These are phyloP conservation scores for Mizuhopecten yessoensis DNA, from an alignment of 1,140 invertebrate genomes.

Conservation along the genomic window DNA sequence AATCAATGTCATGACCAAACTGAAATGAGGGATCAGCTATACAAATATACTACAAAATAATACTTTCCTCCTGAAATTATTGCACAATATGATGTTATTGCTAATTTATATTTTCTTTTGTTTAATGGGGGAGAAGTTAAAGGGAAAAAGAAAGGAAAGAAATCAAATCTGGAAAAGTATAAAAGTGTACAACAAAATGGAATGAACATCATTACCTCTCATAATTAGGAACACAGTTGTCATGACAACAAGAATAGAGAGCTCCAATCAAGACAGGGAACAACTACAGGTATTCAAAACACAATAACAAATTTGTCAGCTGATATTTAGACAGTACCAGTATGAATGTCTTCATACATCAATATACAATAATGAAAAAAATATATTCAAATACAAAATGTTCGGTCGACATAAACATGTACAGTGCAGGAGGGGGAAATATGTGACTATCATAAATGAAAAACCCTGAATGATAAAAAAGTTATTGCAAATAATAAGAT, in stretches of 20 bases:
- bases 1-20: background rate
- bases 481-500: background rate
- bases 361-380: background rate
- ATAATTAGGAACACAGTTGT: background rate
- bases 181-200: background rate
- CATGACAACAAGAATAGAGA: background rate
- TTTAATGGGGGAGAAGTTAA: background rate
- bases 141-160: background rate
- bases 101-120: background rate
- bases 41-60: constrained; percentile 8
- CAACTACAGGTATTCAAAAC: too few relatives aligned
- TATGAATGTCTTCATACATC: background rate
- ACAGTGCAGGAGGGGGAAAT: background rate
- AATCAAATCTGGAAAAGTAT: too few relatives aligned
- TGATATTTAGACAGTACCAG: background rate
- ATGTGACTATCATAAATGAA: background rate
- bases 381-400: background rate
- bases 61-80: constrained; percentile 24
- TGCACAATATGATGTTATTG: constrained; percentile 19
- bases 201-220: background rate
- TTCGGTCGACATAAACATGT: background rate
- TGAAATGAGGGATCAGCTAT: background rate
- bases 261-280: too few relatives aligned
- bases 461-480: constrained; percentile 35
- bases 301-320: too few relatives aligned